A percentile compares a stretch with the other conserved stretches of the same genome.
Conservation (phyloP, 2,797 vertebrate genomes). For the Pampus argenteus region DNA sequence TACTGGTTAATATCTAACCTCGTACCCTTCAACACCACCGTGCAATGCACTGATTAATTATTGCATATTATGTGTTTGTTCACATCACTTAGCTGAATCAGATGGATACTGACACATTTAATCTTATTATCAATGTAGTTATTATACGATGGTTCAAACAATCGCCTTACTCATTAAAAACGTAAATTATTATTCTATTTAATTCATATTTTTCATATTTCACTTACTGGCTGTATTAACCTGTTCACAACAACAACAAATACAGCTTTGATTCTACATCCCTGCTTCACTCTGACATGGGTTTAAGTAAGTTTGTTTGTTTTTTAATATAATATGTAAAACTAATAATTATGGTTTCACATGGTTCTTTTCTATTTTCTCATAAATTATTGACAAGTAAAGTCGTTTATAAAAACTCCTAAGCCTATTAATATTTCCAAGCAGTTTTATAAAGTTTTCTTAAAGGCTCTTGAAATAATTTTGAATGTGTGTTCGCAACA, state of each 20-base stretch:
- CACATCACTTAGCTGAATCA: constrained; percentile 12
- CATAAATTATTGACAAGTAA: background rate
- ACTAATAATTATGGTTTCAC: constrained; percentile 6
- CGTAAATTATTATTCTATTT: background rate
- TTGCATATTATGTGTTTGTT: background rate
- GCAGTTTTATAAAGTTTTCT: constrained; percentile 6
- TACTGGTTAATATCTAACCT: background rate
- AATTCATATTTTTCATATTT: background rate
- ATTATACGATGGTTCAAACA: constrained; percentile 18
- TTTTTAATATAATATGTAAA: background rate
- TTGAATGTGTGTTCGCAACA: constrained; percentile 5
- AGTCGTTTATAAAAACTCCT: background rate
- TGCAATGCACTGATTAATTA: background rate
- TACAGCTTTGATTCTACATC: background rate
- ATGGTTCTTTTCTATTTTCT: background rate
- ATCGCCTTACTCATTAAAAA: constrained; percentile 12
- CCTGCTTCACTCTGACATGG: background rate
- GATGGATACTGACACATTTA: background rate
- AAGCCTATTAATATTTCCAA: background rate
- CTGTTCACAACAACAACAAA: background rate
- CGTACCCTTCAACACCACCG: no score
- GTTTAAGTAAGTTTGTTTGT: background rate
- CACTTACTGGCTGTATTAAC: background rate
- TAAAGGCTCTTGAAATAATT: constrained; percentile 17
- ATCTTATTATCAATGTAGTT: constrained; percentile 5